A percentile compares a stretch with the other conserved stretches of the same genome.
These are phyloP conservation scores for Dolichallabes microphthalmus DNA, from an alignment of 2,113 vertebrate genomes.

Conservation along the genomic window DNA sequence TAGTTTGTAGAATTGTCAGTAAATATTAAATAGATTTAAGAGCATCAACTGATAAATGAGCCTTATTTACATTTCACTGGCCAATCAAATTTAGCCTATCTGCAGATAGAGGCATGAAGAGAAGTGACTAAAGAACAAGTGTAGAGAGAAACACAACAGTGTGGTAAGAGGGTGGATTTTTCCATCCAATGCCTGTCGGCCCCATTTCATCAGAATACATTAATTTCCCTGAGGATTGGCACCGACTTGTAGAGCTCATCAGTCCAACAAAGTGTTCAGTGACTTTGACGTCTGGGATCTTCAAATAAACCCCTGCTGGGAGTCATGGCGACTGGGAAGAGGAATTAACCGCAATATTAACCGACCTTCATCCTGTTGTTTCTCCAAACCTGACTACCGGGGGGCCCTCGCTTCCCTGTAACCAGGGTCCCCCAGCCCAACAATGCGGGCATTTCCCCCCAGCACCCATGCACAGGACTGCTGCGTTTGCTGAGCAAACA, in stretches of 20 bases:
- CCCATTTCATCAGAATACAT: conserved; percentile 83
- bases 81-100: neutral
- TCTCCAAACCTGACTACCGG: conserved; percentile 88
- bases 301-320: conserved; percentile 95
- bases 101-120: conserved; percentile 18
- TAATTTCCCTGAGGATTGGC: conserved; percentile 90
- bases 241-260: conserved; percentile 71
- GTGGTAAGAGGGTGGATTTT: conserved; percentile 46
- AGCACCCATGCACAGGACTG: conserved; percentile 72
- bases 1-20: too few species aligned
- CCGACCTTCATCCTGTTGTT: conserved; percentile 95
- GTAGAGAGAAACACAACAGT: conserved; percentile 42
- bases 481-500: conserved; percentile 97
- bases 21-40: neutral
- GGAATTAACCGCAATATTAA: conserved; percentile 94
- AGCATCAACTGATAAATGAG: neutral
- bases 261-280: conserved; percentile 85
- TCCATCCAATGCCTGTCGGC: conserved; percentile 45
- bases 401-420: conserved; percentile 82
- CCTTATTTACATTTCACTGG: conserved; percentile 5
- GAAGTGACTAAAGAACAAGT: conserved; percentile 26
- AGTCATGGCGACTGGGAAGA: conserved; percentile 96
- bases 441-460: conserved; percentile 95
- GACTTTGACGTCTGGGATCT: conserved; percentile 93
- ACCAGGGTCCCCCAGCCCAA: conserved; percentile 91